Conservation (phyloP, 2,797 vertebrate genomes). For the Trematomus bernacchii region DNA sequence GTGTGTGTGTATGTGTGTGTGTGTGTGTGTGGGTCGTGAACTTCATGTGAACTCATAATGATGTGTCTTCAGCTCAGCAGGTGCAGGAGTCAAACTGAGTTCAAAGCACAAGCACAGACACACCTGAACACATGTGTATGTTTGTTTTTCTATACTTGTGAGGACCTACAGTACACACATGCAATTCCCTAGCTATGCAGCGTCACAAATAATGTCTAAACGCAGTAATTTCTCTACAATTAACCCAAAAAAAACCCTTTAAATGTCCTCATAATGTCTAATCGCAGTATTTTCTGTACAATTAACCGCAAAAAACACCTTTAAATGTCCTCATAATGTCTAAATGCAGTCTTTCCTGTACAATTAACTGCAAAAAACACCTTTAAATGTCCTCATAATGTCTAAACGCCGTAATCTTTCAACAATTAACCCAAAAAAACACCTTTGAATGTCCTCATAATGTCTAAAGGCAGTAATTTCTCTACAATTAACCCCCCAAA, state of each 20-base stretch:
- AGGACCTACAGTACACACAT: neutral
- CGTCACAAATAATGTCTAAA: neutral
- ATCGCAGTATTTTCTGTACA: too few relatives aligned
- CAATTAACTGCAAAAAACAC: neutral
- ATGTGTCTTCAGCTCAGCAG: conserved; percentile 43
- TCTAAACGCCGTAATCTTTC: neutral
- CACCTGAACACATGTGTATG: neutral
- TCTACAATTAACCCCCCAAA: too few relatives aligned
- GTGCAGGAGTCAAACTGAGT: conserved; percentile 65
- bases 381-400: neutral
- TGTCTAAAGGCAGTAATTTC: neutral
- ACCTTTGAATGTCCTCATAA: neutral
- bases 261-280: neutral
- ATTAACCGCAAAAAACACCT: neutral
- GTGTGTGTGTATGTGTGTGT: neutral
- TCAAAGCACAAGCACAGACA: conserved; percentile 53
- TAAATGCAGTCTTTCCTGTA: too few relatives aligned
- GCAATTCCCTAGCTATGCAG: neutral
- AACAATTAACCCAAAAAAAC: too few relatives aligned
- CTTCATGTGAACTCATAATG: conserved; percentile 50
- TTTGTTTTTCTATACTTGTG: conserved; percentile 5
- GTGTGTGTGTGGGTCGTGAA: conserved; percentile 35
- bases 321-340: neutral
- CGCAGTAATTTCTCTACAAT: too few relatives aligned
- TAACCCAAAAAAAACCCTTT: too few relatives aligned